Evolutionary conservation across 2,888 invertebrate genomes (phyloP).

Genomic region (Andrena minutula): DNA sequence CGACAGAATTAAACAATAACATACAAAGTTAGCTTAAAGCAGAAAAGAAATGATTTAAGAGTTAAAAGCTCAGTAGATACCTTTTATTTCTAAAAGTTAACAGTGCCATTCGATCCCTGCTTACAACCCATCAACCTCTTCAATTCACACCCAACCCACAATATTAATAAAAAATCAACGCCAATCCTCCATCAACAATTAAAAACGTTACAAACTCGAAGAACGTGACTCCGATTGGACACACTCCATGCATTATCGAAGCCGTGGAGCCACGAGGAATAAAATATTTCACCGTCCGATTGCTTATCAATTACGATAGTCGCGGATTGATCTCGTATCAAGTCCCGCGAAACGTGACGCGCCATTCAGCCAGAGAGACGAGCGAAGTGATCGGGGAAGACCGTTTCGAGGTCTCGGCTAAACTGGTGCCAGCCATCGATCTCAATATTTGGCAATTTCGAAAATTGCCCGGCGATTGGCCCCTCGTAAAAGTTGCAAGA

Average conservation of each 20-base stretch:
- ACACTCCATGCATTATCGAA: background rate
- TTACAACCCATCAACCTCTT: too few species aligned
- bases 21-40: too few species aligned
- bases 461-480: constrained; percentile 39
- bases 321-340: background rate
- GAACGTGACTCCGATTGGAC: too few species aligned
- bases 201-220: too few species aligned
- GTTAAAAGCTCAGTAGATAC: too few species aligned
- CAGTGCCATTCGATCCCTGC: too few species aligned
- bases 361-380: background rate
- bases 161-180: too few species aligned
- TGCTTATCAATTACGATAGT: constrained; percentile 33
- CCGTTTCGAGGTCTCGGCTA: background rate
- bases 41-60: too few species aligned
- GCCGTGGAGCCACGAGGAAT: background rate
- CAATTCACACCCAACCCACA: too few species aligned
- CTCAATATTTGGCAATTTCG: constrained; percentile 51
- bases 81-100: too few species aligned
- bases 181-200: too few species aligned
- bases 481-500: constrained; percentile 27
- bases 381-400: background rate
- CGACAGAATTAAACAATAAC: too few species aligned
- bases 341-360: constrained; percentile 2
- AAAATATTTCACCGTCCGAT: constrained; percentile 7
- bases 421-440: constrained; percentile 33